These are phyloP conservation scores for Steatornis caripensis DNA, from an alignment of 2,113 vertebrate species.

Conservation along the genomic window DNA sequence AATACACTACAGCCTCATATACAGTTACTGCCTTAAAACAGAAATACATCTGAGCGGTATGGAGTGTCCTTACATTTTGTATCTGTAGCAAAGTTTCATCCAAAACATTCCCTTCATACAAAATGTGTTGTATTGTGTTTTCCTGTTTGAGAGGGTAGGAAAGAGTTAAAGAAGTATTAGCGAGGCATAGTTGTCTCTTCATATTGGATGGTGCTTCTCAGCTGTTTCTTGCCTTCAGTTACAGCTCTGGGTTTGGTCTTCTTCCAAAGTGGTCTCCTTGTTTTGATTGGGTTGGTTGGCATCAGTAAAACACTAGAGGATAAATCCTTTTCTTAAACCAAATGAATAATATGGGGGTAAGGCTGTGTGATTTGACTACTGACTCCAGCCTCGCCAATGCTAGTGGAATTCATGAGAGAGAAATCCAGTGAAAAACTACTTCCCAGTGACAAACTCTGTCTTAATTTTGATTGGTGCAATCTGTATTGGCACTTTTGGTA, in stretches of 20 bases:
- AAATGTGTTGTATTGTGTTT: background rate
- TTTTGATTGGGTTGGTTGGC: background rate
- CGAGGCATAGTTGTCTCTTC: background rate
- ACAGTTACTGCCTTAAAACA: constrained; percentile 58
- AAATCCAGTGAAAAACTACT: background rate
- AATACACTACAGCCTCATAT: background rate
- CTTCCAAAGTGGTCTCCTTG: background rate
- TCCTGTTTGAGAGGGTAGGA: background rate
- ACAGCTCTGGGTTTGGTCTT: background rate
- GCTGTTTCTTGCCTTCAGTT: background rate
- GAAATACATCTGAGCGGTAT: background rate
- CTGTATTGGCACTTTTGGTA: background rate
- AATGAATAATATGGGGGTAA: background rate
- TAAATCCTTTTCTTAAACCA: background rate
- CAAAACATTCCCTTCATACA: background rate
- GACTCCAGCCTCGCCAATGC: background rate
- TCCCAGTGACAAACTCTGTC: background rate
- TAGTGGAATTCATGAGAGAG: background rate
- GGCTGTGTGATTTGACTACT: background rate
- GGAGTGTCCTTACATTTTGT: background rate
- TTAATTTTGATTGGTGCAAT: background rate
- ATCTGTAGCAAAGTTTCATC: background rate
- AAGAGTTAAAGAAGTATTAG: background rate
- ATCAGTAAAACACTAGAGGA: background rate
- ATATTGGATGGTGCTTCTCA: background rate